phyloP scores from a whole-genome alignment of 2,797 vertebrate genomes.

The Aulostomus chinensis region DNA sequence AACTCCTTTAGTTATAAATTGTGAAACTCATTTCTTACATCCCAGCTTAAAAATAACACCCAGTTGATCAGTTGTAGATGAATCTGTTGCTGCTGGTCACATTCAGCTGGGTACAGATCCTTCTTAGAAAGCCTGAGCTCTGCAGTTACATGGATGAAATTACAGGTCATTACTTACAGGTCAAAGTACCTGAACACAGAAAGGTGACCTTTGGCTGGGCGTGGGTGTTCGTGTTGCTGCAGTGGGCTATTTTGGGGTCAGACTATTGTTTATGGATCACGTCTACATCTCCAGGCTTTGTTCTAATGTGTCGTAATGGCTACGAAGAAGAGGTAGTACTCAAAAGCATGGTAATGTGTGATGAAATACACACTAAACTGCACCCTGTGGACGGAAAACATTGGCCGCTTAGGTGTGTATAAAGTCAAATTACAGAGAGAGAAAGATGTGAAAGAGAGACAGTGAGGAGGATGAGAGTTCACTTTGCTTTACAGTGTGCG shows the following conservation, averaged over 20 bases:
- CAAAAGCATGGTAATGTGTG: slow-evolving; percentile 25
- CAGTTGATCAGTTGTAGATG: neutral
- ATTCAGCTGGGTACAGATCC: too few species aligned
- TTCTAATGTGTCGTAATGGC: slow-evolving; percentile 1
- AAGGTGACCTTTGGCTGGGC: slow-evolving; percentile 54
- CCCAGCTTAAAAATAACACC: too few species aligned
- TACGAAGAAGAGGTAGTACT: slow-evolving; percentile 31
- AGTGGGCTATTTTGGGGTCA: slow-evolving; percentile 7
- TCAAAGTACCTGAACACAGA: slow-evolving; percentile 59
- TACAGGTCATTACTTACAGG: slow-evolving; percentile 67
- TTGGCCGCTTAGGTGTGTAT: slow-evolving; percentile 26
- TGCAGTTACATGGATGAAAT: slow-evolving; percentile 45
- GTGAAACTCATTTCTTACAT: too few species aligned
- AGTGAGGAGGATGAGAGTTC: slow-evolving; percentile 34
- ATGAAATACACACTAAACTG: slow-evolving; percentile 29
- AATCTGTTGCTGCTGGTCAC: neutral
- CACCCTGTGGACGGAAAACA: slow-evolving; percentile 15
- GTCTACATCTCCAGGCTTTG: slow-evolving; percentile 10
- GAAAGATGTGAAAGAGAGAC: slow-evolving; percentile 21
- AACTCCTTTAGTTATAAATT: too few species aligned
- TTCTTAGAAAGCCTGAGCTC: neutral
- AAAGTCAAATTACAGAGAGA: slow-evolving; percentile 15
- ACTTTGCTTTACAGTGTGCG: slow-evolving; percentile 45
- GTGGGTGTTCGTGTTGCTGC: slow-evolving; percentile 27
- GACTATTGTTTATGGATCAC: slow-evolving; percentile 38